Base-by-base conservation (phyloP, 2,888 invertebrate genomes). In the Pachliopta kotzebuea region DNA sequence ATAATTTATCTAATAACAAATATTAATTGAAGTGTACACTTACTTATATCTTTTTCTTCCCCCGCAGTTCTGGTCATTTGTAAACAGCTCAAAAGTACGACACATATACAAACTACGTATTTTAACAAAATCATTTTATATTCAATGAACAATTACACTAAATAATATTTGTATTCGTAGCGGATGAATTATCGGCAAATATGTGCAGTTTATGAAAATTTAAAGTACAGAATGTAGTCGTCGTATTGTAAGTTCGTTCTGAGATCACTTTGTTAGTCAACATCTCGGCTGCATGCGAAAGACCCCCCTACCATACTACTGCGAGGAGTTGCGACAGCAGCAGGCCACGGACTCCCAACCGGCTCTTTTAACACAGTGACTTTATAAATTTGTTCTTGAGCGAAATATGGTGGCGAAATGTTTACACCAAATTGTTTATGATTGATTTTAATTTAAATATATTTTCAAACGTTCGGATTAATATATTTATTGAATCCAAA, bases 41-140 rank as follows among this genome's bases (percentile, higher is more conserved):
- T 74, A 88, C 88, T 74, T 56, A 88, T 86, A 71, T 85, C 84
- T 4, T 66, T 56, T 42, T 72, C 78, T 72, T 85, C 85, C 56
- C 72, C 71, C 61, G 80, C 79, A 1, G 80, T 73, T 56, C 61
- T 77, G 29, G 79, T 75, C 49, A 77, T 62, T 72, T 80, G 80
- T 29, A 78, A 74, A 74, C 70, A 76, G 68, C 79, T 83, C 72
- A 87, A 68, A 71, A 87, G 74, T 60, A 85, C 68, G 26, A 64
- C 80, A 83, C 80, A 71, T 23, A 80, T 69, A 75, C 76, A 71
- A 42, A 80, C 56, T 21, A 78, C 50, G 67, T 72, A 74, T 60
- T 71, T 76, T 55, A 76, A 62, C 21, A 70, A 71, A 68, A 67
- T 70, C 86, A 86, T 86, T 70, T 70, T 78, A 53, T 1, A 37